phyloP scores from a whole-genome alignment of 2,797 vertebrate species.

The Pygocentrus nattereri region DNA sequence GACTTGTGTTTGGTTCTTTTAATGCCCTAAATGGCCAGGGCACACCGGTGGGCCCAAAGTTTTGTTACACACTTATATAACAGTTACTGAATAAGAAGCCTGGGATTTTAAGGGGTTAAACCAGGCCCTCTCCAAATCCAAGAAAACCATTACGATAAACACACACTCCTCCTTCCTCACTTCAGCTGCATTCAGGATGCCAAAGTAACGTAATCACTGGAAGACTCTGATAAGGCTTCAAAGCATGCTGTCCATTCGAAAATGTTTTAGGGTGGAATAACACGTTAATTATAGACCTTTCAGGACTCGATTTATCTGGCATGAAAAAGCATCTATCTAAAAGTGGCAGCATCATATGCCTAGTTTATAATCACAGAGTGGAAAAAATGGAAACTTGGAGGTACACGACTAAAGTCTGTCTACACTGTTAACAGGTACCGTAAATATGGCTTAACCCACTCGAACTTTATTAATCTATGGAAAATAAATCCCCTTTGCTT shows the following conservation, averaged over 20 bases:
- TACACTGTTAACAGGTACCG: not conserved
- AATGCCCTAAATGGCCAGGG: no score
- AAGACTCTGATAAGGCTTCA: constrained; percentile 19
- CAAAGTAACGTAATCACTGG: constrained; percentile 16
- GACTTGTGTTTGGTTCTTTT: not conserved
- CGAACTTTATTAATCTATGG: no score
- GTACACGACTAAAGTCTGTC: not conserved
- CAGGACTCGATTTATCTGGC: not conserved
- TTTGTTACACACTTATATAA: no score
- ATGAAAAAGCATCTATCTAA: not conserved
- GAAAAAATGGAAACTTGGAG: not conserved
- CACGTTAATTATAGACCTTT: not conserved
- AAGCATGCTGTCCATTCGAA: not conserved
- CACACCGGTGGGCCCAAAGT: no score
- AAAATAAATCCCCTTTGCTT: no score
- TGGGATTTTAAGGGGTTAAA: no score
- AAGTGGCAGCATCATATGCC: not conserved
- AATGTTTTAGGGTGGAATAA: constrained; percentile 8
- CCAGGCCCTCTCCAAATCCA: not conserved
- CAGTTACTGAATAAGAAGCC: no score
- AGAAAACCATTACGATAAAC: constrained; percentile 12
- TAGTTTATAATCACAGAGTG: not conserved
- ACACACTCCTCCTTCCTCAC: constrained; percentile 3
- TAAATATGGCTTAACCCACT: not conserved
- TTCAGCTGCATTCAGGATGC: not conserved